phyloP scores from a whole-genome alignment of 2,797 vertebrate species.

The Erpetoichthys calabaricus region DNA sequence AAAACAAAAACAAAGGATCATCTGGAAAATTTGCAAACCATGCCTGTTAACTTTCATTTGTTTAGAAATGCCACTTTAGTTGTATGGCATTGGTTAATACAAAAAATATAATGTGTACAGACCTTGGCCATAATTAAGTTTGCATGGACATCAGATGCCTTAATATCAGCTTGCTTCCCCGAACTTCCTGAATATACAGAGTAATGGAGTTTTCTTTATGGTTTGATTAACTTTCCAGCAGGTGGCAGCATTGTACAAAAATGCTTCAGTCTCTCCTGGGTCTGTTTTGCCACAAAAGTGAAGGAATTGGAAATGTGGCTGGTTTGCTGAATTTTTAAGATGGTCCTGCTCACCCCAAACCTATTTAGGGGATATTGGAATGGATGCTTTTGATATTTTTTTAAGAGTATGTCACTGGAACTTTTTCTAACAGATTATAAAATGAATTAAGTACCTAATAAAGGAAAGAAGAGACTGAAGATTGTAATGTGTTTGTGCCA shows the following conservation, averaged over 20 bases:
- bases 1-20: neutral
- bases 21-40: conserved; percentile 4
- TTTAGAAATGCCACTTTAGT: too few relatives aligned
- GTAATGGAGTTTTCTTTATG: too few relatives aligned
- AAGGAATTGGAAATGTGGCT: neutral
- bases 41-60: neutral
- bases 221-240: too few relatives aligned
- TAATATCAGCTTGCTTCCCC: too few relatives aligned
- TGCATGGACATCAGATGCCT: too few relatives aligned
- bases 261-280: too few relatives aligned
- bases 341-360: conserved; percentile 6
- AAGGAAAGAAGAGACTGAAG: conserved; percentile 47
- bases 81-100: too few relatives aligned
- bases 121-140: too few relatives aligned
- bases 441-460: conserved; percentile 8
- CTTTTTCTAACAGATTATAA: conserved; percentile 3
- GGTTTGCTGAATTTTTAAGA: conserved; percentile 2
- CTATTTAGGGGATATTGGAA: conserved; percentile 9
- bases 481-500: conserved; percentile 76
- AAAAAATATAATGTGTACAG: too few relatives aligned
- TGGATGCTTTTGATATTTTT: neutral
- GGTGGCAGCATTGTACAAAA: too few relatives aligned
- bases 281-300: too few relatives aligned
- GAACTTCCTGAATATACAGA: too few relatives aligned
- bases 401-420: conserved; percentile 9